Evolutionary conservation across 2,113 vertebrate genomes (phyloP), one percentile per base, ranked within the genome.

Genomic region (Oceanites oceanicus): DNA sequence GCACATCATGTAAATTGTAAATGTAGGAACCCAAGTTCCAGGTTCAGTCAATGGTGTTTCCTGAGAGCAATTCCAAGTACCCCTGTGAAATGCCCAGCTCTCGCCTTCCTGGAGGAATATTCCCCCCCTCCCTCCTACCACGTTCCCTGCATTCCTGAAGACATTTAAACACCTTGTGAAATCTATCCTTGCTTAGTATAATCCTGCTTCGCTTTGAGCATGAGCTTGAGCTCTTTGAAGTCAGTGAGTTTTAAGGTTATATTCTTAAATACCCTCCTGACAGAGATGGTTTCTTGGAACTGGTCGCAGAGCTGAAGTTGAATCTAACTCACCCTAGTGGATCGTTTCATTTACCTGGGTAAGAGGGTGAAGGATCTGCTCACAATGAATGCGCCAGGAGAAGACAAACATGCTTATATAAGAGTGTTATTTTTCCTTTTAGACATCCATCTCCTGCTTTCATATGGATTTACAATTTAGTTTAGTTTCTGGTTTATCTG

Each of bases 401-500:
- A 80, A 96, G 75, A 55, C 61, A 96, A 78, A 61, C 27, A 18
- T 77, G 38, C 82, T 95, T 94, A 95, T 83, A 20, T 96, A 94
- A 92, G 77, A 10, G 5, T 56, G 59, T 61, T 78, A 78, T 86
- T 92, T 91, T 74, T 94, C 58, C 49, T 92, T 83, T 84, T 47
- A 81, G 88, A 58, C 56, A 84, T 77, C 80, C 65, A 65, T 85
- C 83, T 94, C 56, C 47, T 82, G 71, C 70, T 79, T 93, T 88
- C 92, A 56, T 82, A 92, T 91, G 96, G 90, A 78, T 96, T 96
- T 96, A 77, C 59, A 90, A 86, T 95, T 96, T 68, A 88, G 76
- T 70, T 26, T 38, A 74, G 59, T 82, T 95, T 92, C 74, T 73
- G 47, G 88, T 95, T 95, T 88, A 84, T 97, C 95, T 97, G 93